Evolutionary conservation across 2,888 invertebrate species (phyloP).

Genomic region (Lissocephala sabroskyi): DNA sequence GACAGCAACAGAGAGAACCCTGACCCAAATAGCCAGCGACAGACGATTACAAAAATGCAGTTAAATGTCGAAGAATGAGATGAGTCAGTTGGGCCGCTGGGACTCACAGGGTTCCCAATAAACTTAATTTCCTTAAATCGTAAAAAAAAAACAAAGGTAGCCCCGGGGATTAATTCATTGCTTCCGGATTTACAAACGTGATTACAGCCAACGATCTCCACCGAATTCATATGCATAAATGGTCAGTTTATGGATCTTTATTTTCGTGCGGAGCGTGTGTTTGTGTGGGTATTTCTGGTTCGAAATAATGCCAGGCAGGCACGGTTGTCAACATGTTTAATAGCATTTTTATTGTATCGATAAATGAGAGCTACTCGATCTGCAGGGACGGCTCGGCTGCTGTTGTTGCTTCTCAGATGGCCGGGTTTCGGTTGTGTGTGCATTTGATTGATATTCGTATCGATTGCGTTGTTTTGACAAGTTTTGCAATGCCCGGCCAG

Average conservation of each 20-base stretch:
- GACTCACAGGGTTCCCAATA: conserved; percentile 43
- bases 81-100: conserved; percentile 22
- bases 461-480: conserved; percentile 67
- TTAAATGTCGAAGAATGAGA: conserved; percentile 35
- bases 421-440: conserved; percentile 21
- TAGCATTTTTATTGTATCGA: conserved; percentile 16
- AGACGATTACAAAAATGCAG: conserved; percentile 32
- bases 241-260: conserved; percentile 22
- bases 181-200: conserved; percentile 51
- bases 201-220: conserved; percentile 38
- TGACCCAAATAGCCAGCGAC: conserved; percentile 51
- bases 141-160: conserved; percentile 26
- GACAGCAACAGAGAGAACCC: conserved; percentile 20
- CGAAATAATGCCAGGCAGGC: conserved; percentile 26
- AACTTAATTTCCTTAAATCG: conserved; percentile 26
- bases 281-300: no score
- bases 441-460: conserved; percentile 66
- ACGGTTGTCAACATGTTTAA: conserved; percentile 22
- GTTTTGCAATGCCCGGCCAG: conserved; percentile 48
- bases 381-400: neutral
- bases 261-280: no score
- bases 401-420: no score
- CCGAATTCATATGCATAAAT: conserved; percentile 58
- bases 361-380: conserved; percentile 10
- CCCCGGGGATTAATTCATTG: conserved; percentile 47